These are phyloP conservation scores for Monarcha castaneiventris DNA, from an alignment of 2,113 vertebrate genomes.

Conservation along the genomic window DNA sequence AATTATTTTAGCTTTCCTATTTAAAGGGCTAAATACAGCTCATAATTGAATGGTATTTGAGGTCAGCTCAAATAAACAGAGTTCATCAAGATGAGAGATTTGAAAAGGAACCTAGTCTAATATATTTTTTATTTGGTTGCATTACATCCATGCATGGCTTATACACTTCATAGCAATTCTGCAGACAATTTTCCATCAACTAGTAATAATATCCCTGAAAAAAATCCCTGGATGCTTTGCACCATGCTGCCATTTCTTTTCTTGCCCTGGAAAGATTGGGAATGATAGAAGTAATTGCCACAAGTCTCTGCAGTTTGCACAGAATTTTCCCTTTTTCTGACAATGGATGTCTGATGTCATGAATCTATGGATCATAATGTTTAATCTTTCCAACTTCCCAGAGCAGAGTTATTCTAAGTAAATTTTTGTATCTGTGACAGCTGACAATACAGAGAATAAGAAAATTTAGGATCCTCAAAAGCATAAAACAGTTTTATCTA, in stretches of 20 bases:
- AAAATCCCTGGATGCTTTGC: not conserved
- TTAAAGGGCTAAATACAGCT: not conserved
- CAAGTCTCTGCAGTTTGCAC: not conserved
- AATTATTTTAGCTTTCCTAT: not conserved
- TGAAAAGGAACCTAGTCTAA: not conserved
- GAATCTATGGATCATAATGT: not conserved
- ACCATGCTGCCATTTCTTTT: not conserved
- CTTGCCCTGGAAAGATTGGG: not conserved
- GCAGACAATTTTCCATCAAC: not conserved
- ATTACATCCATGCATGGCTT: not conserved
- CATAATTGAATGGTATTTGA: not conserved
- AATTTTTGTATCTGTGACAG: not conserved
- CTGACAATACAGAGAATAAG: not conserved
- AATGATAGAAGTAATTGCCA: not conserved
- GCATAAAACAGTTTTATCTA: not conserved
- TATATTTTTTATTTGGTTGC: not conserved
- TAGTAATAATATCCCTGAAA: not conserved
- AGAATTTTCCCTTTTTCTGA: not conserved
- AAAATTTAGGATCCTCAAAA: not conserved
- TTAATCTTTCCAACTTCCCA: not conserved
- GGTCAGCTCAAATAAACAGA: not conserved
- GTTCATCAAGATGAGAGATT: not conserved
- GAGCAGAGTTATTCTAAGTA: not conserved
- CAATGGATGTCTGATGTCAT: not conserved
- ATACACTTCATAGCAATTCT: not conserved